A percentile compares a stretch with the other conserved stretches of the same genome.
Conservation (phyloP, 2,888 invertebrate genomes). For the Dryococelus australis region DNA sequence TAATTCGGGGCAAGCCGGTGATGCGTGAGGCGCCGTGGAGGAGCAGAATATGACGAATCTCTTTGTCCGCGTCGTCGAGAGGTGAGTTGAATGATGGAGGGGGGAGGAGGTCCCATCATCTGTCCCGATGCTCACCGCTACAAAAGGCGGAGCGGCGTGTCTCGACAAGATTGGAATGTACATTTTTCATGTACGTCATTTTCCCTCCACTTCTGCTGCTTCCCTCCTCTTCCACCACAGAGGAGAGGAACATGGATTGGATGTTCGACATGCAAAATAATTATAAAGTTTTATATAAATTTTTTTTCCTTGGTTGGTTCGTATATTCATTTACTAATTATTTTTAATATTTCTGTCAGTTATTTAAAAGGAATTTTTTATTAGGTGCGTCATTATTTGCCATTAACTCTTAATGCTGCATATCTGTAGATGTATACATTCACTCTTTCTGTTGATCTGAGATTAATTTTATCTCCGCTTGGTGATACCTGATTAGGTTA, state of each 20-base stretch:
- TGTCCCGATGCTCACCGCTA: slow-evolving; percentile 2
- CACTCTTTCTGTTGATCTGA: no score
- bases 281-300: no score
- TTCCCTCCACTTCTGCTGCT: neutral
- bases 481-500: no score
- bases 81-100: neutral
- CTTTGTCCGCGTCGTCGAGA: neutral
- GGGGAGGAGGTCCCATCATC: neutral
- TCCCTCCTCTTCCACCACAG: neutral
- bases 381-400: no score
- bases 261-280: no score
- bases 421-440: no score
- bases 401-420: no score
- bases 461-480: no score
- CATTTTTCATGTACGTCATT: neutral
- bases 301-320: no score
- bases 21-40: neutral
- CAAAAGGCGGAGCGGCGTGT: neutral
- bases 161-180: slow-evolving; percentile 10
- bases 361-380: no score
- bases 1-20: neutral
- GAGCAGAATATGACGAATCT: neutral
- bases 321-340: no score
- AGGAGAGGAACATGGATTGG: neutral
- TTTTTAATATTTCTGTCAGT: no score